Evolutionary conservation across 2,797 vertebrate genomes (phyloP).

Genomic region (Carduelis carduelis): DNA sequence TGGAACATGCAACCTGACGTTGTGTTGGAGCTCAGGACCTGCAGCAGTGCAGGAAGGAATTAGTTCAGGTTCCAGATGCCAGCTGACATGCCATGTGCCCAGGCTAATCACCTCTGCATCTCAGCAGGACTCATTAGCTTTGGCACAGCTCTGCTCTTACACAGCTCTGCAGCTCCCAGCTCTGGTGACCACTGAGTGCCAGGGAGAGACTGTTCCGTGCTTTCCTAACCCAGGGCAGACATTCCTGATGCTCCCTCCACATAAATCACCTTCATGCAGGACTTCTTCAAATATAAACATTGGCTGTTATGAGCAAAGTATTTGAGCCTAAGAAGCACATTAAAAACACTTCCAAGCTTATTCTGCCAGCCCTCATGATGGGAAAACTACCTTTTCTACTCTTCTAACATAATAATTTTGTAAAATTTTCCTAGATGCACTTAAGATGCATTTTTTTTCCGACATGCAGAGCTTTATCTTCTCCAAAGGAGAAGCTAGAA

Average conservation of each 20-base stretch:
- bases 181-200: background rate
- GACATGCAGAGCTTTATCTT: background rate
- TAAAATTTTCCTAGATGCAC: background rate
- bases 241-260: background rate
- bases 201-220: background rate
- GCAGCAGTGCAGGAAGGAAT: background rate
- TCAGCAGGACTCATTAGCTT: constrained; percentile 35
- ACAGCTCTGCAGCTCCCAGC: background rate
- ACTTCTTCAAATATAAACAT: background rate
- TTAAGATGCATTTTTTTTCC: background rate
- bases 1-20: background rate
- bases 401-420: background rate
- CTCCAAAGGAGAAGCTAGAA: background rate
- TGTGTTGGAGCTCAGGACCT: background rate
- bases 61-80: background rate
- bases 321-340: background rate
- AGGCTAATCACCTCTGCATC: constrained; percentile 20
- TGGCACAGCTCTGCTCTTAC: constrained; percentile 32
- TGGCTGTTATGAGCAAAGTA: background rate
- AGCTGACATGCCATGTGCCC: background rate
- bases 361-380: background rate
- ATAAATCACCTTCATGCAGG: background rate
- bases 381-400: background rate
- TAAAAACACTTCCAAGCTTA: background rate
- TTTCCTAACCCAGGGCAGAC: background rate